Conservation (phyloP, 1,140 invertebrate species). For the Lineus longissimus region DNA sequence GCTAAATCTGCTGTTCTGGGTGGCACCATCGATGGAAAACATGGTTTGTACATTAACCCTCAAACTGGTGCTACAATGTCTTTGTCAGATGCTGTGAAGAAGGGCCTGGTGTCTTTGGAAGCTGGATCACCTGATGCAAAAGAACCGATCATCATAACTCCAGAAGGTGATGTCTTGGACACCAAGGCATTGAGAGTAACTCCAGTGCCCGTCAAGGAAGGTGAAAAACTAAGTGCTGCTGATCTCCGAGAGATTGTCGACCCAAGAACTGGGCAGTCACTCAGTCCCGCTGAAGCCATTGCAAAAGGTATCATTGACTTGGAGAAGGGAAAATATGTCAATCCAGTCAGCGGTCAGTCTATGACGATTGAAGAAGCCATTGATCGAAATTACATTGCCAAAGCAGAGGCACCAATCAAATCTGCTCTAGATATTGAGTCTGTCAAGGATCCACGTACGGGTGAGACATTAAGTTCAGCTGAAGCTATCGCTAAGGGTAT, state of each 20-base stretch:
- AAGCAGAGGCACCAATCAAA: constrained; percentile 54
- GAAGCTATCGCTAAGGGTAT: constrained; percentile 83
- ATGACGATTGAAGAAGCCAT: constrained; percentile 79
- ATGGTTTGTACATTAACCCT: constrained; percentile 72
- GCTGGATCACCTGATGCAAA: neutral
- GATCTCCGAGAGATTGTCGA: constrained; percentile 57
- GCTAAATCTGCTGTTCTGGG: neutral
- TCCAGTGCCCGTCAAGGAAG: too few species aligned
- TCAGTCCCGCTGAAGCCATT: constrained; percentile 39
- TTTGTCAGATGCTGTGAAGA: constrained; percentile 75
- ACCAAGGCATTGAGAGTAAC: constrained; percentile 62
- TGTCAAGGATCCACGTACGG: constrained; percentile 77
- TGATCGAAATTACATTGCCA: constrained; percentile 72
- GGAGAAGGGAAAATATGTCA: constrained; percentile 66
- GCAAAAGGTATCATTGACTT: constrained; percentile 69
- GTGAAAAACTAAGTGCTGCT: neutral
- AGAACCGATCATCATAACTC: constrained; percentile 50
- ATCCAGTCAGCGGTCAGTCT: constrained; percentile 75
- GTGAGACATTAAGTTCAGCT: constrained; percentile 63
- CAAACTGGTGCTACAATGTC: constrained; percentile 70
- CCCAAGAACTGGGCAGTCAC: constrained; percentile 12
- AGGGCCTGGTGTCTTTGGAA: constrained; percentile 62
- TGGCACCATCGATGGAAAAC: constrained; percentile 60
- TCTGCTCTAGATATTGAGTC: constrained; percentile 60
- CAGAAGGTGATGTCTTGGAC: constrained; percentile 71